Conservation (phyloP, 2,113 vertebrate species). For the Psilopsiagon aymara region DNA sequence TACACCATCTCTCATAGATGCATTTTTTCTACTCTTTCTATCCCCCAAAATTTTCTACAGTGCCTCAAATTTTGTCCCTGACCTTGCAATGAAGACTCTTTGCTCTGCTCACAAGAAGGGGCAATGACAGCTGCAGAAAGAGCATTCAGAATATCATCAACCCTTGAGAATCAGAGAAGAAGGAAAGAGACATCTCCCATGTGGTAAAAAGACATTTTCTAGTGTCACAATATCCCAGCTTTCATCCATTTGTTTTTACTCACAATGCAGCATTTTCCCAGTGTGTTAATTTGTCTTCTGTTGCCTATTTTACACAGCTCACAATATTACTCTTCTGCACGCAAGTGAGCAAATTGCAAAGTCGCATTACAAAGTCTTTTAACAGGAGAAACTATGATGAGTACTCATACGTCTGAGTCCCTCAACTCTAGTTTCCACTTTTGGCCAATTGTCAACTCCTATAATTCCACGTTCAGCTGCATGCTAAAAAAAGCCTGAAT, state of each 20-base stretch:
- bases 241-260: not conserved
- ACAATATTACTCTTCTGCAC: not conserved
- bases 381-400: not conserved
- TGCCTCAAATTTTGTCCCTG: not conserved
- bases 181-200: not conserved
- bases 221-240: not conserved
- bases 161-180: not conserved
- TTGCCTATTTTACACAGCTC: not conserved
- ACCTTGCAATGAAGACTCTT: not conserved
- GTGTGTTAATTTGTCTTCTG: not conserved
- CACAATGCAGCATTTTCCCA: not conserved
- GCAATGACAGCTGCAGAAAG: not conserved
- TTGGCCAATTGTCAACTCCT: not conserved
- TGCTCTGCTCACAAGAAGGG: not conserved
- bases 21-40: not conserved
- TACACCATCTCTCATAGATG: not conserved
- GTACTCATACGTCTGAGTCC: not conserved
- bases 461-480: not conserved
- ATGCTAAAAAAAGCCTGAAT: not conserved
- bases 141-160: not conserved
- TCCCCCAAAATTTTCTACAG: not conserved
- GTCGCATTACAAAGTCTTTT: not conserved
- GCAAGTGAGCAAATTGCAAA: not conserved
- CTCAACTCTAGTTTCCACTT: not conserved
- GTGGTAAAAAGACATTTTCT: fast-evolving